phyloP scores from a whole-genome alignment of 2,797 vertebrate species.

The Cirrhinus mrigala region DNA sequence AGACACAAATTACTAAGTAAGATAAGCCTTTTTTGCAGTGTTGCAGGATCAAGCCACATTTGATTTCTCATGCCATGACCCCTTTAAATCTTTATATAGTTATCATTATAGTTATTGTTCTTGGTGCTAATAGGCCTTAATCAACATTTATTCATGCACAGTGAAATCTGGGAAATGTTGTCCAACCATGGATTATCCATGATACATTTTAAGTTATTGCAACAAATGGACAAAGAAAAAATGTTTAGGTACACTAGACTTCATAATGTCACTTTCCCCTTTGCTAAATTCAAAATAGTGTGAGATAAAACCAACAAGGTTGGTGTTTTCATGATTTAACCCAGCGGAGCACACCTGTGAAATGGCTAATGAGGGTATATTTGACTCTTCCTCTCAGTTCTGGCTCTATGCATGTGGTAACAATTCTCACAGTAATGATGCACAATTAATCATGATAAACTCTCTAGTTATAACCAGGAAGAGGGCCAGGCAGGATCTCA shows the following conservation, averaged over 20 bases:
- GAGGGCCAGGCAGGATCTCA: slow-evolving; percentile 45
- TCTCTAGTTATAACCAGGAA: slow-evolving; percentile 63
- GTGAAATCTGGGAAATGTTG: background rate
- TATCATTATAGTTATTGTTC: no score
- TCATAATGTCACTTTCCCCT: slow-evolving; percentile 12
- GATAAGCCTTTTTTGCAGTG: no score
- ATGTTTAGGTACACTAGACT: background rate
- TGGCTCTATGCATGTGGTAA: slow-evolving; percentile 72
- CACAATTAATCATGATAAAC: slow-evolving; percentile 70
- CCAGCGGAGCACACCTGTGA: slow-evolving; percentile 6
- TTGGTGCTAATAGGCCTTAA: no score
- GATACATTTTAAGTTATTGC: background rate
- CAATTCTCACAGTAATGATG: slow-evolving; percentile 68
- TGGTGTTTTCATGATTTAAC: slow-evolving; percentile 3
- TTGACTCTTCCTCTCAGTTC: slow-evolving; percentile 30
- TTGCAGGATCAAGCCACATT: no score
- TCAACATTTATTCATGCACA: no score
- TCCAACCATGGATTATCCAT: background rate
- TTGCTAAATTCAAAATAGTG: background rate
- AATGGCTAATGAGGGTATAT: slow-evolving; percentile 15
- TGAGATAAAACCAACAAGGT: background rate
- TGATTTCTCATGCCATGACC: no score
- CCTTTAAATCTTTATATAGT: no score
- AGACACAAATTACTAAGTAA: no score
- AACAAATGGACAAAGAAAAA: background rate